These are phyloP conservation scores for Melieria picta DNA, from an alignment of 2,888 invertebrate species.

Conservation along the genomic window DNA sequence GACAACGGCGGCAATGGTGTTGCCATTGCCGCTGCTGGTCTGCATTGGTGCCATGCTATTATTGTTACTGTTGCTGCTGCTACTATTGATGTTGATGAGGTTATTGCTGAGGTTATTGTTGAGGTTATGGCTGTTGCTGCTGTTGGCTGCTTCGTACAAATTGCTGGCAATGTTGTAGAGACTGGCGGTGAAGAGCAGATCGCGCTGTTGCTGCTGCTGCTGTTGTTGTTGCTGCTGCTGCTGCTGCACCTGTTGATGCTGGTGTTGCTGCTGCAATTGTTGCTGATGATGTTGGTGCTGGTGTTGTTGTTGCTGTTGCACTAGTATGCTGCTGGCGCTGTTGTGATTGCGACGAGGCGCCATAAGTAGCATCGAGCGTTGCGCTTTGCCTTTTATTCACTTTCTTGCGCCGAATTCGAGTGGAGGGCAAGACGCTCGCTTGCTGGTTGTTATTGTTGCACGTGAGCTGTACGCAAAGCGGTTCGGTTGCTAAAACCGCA, in stretches of 20 bases:
- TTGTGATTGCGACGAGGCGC: slow-evolving; percentile 68
- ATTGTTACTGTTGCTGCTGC: slow-evolving; percentile 38
- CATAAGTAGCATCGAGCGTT: slow-evolving; percentile 60
- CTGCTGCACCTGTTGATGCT: slow-evolving; percentile 47
- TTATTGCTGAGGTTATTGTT: slow-evolving; percentile 4
- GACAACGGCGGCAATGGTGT: slow-evolving; percentile 51
- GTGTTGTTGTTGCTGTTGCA: slow-evolving; percentile 47
- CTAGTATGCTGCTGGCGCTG: slow-evolving; percentile 46
- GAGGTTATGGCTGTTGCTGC: slow-evolving; percentile 51
- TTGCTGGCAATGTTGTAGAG: slow-evolving; percentile 38
- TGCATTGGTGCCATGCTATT: slow-evolving; percentile 60
- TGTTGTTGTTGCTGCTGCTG: slow-evolving; percentile 41
- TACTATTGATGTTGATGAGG: slow-evolving; percentile 26
- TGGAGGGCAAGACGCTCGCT: too few species aligned
- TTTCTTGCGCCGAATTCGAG: too few species aligned
- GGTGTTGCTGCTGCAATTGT: slow-evolving; percentile 42
- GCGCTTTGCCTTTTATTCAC: too few species aligned
- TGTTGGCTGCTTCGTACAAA: slow-evolving; percentile 49
- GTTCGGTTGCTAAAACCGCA: too few species aligned
- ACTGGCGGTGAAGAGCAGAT: slow-evolving; percentile 38
- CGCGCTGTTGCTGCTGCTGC: slow-evolving; percentile 39
- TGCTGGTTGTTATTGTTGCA: too few species aligned
- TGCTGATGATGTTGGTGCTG: slow-evolving; percentile 41
- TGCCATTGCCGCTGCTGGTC: slow-evolving; percentile 40
- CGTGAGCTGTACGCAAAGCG: too few species aligned